phyloP scores from a whole-genome alignment of 2,797 vertebrate genomes.

The Rhynchotus rufescens region DNA sequence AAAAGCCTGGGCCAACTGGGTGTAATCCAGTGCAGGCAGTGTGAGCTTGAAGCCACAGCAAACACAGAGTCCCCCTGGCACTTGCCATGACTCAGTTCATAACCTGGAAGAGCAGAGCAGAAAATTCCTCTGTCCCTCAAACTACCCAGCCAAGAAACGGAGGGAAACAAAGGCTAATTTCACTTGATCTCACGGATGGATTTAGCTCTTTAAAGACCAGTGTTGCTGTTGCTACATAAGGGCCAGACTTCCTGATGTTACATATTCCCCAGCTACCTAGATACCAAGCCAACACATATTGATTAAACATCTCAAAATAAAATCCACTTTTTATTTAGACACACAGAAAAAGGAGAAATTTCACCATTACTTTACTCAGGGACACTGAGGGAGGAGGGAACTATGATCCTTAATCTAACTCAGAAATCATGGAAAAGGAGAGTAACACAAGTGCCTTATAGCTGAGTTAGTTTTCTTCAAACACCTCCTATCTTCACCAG shows the following conservation, averaged over 20 bases:
- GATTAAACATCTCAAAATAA: neutral
- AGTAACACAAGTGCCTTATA: slow-evolving; percentile 25
- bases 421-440: neutral
- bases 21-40: neutral
- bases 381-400: neutral
- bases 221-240: neutral
- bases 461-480: slow-evolving; percentile 24
- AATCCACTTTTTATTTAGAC: neutral
- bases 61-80: neutral
- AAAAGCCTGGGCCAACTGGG: slow-evolving; percentile 48
- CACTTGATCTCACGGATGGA: neutral
- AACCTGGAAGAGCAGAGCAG: neutral
- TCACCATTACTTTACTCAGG: neutral
- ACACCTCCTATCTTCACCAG: slow-evolving; percentile 31
- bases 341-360: neutral
- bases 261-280: neutral
- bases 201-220: neutral
- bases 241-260: neutral
- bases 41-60: neutral
- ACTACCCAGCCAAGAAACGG: neutral
- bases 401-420: neutral
- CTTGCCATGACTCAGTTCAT: neutral
- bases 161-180: neutral
- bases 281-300: neutral
- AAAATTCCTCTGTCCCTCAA: neutral